Evolutionary conservation across 2,797 vertebrate species (phyloP), one percentile per base, ranked within the genome.

Genomic region (Lepus townsendii): DNA sequence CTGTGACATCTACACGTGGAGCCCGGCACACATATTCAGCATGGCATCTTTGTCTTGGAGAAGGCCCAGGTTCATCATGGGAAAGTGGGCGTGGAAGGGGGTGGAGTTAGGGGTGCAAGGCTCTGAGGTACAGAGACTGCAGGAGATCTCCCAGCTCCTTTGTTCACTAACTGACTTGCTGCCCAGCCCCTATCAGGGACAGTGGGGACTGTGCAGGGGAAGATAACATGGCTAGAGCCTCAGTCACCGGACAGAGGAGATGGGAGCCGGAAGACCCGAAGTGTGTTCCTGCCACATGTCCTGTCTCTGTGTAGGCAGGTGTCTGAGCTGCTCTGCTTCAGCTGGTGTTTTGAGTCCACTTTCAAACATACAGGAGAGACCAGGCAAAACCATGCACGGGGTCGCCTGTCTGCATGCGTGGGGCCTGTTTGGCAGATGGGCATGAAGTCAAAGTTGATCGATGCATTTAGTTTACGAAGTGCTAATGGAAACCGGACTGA

Each of bases 321-420:
- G 7, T 83, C 30, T 79, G 35, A 90, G 68, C 54, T 47, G 78
- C 68, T 91, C 83, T 78, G 85, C 42, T 83, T 85, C 20, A 24
- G 71, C 30, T 86, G 69, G 82, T 10, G 84, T 42, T 54, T 57
- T 60, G 52, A 50, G 66, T 83, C 90, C 54, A 73, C 54, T 79
- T 30, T 32, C 30, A 17, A 71, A 52, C 3, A 26, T 47, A 90
- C 83, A 57, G 52, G 20, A 68, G 60, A 22, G 22, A 27, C 50
- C 20, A 54, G 26, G 24, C 26, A n/a, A 62, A 68, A 42, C 71
- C 50, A 68, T 7, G 42, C 26, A 12, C 20, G 24, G 12, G 7
- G 14, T 32, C 24, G 26, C 20, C 32, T 11, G 50, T 57, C 11
- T 88, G 32, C 57, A 13, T 13, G 16, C 13, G 30, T 30, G 38